A percentile compares a stretch with the other conserved stretches of the same genome.
These are phyloP conservation scores for Gopherus evgoodei DNA, from an alignment of 2,113 vertebrate species.

Conservation along the genomic window DNA sequence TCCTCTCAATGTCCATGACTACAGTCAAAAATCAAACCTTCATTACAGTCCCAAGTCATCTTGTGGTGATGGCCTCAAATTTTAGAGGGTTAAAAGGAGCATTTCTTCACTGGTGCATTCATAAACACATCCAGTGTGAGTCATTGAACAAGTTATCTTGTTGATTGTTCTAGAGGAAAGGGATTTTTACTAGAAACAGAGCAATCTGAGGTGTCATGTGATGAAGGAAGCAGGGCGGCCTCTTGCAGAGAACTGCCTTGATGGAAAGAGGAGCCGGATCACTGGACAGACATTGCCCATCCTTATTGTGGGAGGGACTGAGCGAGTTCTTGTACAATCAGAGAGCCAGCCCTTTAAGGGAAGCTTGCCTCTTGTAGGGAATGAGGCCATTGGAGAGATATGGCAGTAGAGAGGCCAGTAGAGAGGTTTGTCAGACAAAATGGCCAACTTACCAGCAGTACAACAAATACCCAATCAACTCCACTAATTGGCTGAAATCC, in stretches of 20 bases:
- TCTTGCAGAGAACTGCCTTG: background rate
- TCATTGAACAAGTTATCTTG: background rate
- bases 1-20: background rate
- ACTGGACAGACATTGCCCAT: background rate
- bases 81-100: background rate
- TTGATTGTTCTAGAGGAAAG: background rate
- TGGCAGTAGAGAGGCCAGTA: background rate
- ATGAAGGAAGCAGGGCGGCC: background rate
- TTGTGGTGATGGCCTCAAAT: background rate
- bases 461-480: background rate
- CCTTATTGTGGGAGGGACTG: background rate
- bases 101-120: background rate
- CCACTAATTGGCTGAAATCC: background rate
- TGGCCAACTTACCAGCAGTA: background rate
- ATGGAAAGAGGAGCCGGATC: background rate
- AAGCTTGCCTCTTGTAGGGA: background rate
- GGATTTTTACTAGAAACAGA: background rate
- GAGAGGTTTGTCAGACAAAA: background rate
- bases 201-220: background rate
- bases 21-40: slow-evolving; percentile 20
- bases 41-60: background rate
- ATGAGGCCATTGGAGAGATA: background rate
- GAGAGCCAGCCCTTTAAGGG: background rate
- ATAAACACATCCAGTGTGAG: background rate
- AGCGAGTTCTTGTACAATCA: background rate